Conservation (phyloP, 2,113 vertebrate genomes). For the Piaya cayana region DNA sequence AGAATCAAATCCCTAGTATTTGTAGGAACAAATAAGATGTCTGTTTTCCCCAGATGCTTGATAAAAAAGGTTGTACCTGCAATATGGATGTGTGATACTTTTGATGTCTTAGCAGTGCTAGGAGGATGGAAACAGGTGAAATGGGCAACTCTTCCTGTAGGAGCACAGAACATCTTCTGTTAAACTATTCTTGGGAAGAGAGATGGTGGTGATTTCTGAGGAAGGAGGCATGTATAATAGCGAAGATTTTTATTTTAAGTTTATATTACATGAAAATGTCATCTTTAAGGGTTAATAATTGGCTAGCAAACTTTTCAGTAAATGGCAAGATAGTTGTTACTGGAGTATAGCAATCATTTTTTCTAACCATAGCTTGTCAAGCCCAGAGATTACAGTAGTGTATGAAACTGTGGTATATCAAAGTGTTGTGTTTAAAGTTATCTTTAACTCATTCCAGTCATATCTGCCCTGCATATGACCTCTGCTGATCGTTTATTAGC, state of each 20-base stretch:
- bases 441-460: conserved; percentile 4
- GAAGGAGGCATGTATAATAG: background rate
- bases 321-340: background rate
- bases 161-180: background rate
- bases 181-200: background rate
- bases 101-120: background rate
- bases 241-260: background rate
- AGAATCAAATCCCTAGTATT: background rate
- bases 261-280: background rate
- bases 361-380: background rate
- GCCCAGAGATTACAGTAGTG: background rate
- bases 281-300: background rate
- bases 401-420: background rate
- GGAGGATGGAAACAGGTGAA: background rate
- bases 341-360: background rate
- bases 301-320: background rate
- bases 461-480: background rate
- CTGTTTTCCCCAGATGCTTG: background rate
- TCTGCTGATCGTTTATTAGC: background rate
- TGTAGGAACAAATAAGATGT: background rate
- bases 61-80: background rate
- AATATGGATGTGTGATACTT: background rate
- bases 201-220: background rate
- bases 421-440: background rate
- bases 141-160: background rate